phyloP scores from a whole-genome alignment of 1,140 invertebrate genomes.

The Drosophila nikananu region DNA sequence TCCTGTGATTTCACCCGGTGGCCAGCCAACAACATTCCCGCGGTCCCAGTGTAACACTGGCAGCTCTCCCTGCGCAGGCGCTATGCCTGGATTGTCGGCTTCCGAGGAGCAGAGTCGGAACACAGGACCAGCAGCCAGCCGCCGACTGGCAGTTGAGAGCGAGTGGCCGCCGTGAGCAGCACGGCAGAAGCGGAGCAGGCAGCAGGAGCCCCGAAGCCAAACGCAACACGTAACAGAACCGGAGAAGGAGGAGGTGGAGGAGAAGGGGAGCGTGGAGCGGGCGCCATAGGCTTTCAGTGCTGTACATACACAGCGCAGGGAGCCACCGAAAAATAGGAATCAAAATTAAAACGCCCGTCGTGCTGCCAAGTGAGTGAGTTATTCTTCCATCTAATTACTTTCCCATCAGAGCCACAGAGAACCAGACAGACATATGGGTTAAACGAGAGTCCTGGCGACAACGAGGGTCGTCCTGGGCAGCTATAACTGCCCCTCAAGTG shows the following conservation, averaged over 20 bases:
- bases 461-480: slow-evolving; percentile 4
- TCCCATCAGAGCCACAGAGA: background rate
- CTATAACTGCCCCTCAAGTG: slow-evolving; percentile 43
- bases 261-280: slow-evolving; percentile 19
- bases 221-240: slow-evolving; percentile 57
- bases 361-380: slow-evolving; percentile 30
- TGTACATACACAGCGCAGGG: slow-evolving; percentile 53
- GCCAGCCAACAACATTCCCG: slow-evolving; percentile 12
- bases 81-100: slow-evolving; percentile 35
- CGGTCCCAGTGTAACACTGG: background rate
- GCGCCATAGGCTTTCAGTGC: slow-evolving; percentile 51
- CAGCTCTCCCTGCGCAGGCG: slow-evolving; percentile 53
- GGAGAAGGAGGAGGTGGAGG: slow-evolving; percentile 21
- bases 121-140: slow-evolving; percentile 12
- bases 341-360: slow-evolving; percentile 28
- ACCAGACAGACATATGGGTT: slow-evolving; percentile 19
- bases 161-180: slow-evolving; percentile 65
- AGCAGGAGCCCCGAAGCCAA: slow-evolving; percentile 29
- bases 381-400: background rate
- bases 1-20: slow-evolving; percentile 33
- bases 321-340: slow-evolving; percentile 23
- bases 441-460: background rate
- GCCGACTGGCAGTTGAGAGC: slow-evolving; percentile 66
- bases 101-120: slow-evolving; percentile 13
- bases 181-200: slow-evolving; percentile 50